Base-by-base conservation (phyloP, 2,113 vertebrate genomes). In the Elephantulus edwardii region DNA sequence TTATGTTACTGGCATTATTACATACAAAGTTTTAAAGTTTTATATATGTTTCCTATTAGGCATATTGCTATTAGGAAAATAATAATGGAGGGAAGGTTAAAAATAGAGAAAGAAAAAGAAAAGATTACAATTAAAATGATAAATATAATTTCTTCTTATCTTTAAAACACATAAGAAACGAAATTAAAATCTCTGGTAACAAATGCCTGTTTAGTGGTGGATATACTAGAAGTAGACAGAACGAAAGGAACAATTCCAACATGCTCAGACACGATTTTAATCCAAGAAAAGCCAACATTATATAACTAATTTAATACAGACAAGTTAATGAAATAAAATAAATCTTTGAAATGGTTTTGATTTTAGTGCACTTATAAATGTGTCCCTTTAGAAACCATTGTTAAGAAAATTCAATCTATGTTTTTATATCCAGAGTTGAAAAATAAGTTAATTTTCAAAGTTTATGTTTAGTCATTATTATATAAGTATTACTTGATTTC, bases 151-250 rank as follows among this genome's bases (percentile, higher is more conserved):
- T 79, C 4, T 8, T n/a, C 26, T 0, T 42, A 64, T 30, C 17
- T 10, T 74, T 12, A 6, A 64, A 90, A 79, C 35, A 79, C 14
- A 44, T 22, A 48, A 54, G 38, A 90, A 33, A 26, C 79, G 58
- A 72, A 5, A n/a, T 44, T 7, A 44, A 71, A 58, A 71, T 71
- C 8, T 64, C 35, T 26, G 22, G 11, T 12, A 48, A 40, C 8
- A 30, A 12, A 2, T 56, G 28, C 26, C 24, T 35, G 2, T 42
- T 24, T 89, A 11, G 8, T 38, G 22, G 16, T 20, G 2, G n/a
- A 6, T 11, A 0, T 5, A 66, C 30, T 14, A 12, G 46, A 6
- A 71, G 0, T 3, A 19, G 28, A n/a, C n/a, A n/a, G n/a, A 2
- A 24, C 3, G 38, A 54, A 35, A 62, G 30, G 46, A 78, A 88